Base-by-base conservation (phyloP, 2,888 invertebrate species). In the Lutraria lutraria region DNA sequence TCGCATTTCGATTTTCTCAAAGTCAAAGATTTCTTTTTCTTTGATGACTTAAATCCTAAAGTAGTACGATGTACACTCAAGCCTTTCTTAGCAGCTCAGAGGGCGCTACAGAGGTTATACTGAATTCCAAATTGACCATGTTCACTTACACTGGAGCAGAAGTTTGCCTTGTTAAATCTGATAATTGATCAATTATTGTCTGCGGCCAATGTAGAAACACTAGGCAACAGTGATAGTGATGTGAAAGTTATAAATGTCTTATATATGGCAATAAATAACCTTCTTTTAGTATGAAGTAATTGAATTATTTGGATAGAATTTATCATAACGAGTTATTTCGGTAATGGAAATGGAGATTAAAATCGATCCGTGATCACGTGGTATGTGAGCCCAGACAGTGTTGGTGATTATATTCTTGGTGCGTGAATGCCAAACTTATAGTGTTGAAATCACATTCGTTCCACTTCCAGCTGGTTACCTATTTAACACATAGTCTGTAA, bases 221-320 rank as follows among this genome's bases (percentile, higher is more conserved):
- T 31, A 31, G 34, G 19, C 34, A 34, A 15, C 76, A 31, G 31
- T 76, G 19, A 76, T 25, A 31, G 76, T 25, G 43, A 8, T 43
- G 6, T 72, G 31, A 72, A 76, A 76, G 31, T 34, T 76, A 76
- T 76, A 31, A 76, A 76, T 8, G 76, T 76, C 76, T 76, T 16
- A 29, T 34, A 76, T 16, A 19, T 31, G 76, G 31, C 76, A 19
- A 76, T 68, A 31, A 34, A 76, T 76, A 34, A 76, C 31, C 31
- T 72, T 31, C 15, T 76, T 76, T 76, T 19, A 76, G 31, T 76
- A 76, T 76, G 31, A 34, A 76, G 31, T 76, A 76, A 76, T 76
- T 76, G 76, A 31, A 19, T 76, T 34, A 76, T 76, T 76, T 34
- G 76, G 76, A 76, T 8, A 76, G 34, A 31, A 34, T 31, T 34